Evolutionary conservation across 2,797 vertebrate genomes (phyloP).

Genomic region (Darevskia mixta): DNA sequence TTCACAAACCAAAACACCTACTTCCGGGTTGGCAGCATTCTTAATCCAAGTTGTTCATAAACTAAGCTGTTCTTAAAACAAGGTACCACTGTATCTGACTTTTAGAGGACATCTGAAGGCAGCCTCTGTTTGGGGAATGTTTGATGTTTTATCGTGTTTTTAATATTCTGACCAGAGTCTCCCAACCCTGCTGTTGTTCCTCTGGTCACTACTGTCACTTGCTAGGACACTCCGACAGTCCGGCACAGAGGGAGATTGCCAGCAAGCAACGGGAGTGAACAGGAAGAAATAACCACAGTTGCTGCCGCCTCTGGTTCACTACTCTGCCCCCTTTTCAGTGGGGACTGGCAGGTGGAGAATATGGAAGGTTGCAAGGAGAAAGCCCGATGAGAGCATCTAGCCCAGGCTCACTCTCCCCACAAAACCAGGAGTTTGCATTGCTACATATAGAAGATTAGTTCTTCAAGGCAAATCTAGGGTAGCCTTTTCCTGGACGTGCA

Average conservation of each 20-base stretch:
- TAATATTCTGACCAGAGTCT: too few species aligned
- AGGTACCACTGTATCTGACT: too few species aligned
- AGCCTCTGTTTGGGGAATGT: too few species aligned
- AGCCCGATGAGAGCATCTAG: neutral
- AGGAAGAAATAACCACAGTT: neutral
- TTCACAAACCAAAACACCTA: too few species aligned
- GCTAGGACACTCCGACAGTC: neutral
- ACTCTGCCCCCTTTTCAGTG: neutral
- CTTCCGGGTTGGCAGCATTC: too few species aligned
- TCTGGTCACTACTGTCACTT: too few species aligned
- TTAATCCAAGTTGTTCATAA: too few species aligned
- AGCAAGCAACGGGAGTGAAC: neutral
- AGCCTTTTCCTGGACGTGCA: neutral
- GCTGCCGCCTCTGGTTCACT: neutral
- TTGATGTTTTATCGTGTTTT: too few species aligned
- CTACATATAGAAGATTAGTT: neutral
- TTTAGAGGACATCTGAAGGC: too few species aligned
- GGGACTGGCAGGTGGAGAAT: neutral
- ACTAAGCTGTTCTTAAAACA: too few species aligned
- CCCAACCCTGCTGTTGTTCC: too few species aligned
- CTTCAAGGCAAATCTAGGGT: neutral
- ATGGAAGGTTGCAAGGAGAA: too few species aligned
- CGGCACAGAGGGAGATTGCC: neutral
- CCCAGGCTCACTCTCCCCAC: neutral
- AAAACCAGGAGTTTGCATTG: neutral